phyloP scores from a whole-genome alignment of 2,113 vertebrate species.

The Corvus hawaiiensis region DNA sequence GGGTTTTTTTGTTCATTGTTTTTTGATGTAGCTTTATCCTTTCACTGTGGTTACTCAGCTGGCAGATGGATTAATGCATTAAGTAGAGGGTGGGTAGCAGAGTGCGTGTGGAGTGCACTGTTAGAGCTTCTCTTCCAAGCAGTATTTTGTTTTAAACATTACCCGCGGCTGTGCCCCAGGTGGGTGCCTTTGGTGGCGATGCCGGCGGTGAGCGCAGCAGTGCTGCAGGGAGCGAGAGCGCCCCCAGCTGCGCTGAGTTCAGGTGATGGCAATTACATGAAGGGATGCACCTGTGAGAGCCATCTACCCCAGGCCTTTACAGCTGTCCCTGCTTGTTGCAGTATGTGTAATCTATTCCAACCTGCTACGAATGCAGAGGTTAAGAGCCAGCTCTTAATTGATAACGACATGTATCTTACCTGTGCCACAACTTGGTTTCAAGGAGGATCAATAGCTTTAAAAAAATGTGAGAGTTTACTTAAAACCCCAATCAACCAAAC shows the following conservation, averaged over 20 bases:
- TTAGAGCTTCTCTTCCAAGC: neutral
- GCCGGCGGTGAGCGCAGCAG: neutral
- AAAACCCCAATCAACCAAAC: neutral
- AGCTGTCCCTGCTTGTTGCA: neutral
- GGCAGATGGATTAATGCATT: neutral
- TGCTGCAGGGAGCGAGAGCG: neutral
- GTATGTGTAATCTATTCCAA: no score
- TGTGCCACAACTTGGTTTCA: neutral
- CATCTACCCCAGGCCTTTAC: neutral
- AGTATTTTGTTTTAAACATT: neutral
- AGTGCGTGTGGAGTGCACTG: rapidly evolving
- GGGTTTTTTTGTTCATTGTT: neutral
- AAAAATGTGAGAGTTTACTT: neutral
- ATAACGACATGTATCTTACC: rapidly evolving
- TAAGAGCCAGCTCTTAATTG: neutral
- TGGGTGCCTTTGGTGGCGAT: rapidly evolving
- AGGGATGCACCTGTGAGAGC: neutral
- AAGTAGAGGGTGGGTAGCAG: no score
- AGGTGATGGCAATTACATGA: neutral
- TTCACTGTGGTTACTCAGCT: neutral
- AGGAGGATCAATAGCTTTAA: neutral
- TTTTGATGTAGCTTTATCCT: neutral
- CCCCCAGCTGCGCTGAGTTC: neutral
- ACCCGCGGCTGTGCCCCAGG: rapidly evolving
- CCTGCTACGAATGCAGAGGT: neutral